phyloP scores from a whole-genome alignment of 2,888 invertebrate species.

The Lepidocyrtoides sp. region DNA sequence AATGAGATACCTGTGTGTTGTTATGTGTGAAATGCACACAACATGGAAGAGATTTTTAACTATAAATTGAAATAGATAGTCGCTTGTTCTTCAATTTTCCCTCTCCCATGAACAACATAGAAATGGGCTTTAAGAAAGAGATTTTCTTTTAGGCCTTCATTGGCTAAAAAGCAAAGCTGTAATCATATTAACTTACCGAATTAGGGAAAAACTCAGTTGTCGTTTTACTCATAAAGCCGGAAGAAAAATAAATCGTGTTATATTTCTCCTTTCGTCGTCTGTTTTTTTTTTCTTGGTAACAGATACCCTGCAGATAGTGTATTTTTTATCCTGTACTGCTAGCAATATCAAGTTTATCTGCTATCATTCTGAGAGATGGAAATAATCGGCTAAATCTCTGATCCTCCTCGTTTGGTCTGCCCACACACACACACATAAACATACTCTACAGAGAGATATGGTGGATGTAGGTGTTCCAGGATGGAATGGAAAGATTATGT shows the following conservation, averaged over 20 bases:
- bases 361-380: slow-evolving; percentile 34
- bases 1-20: slow-evolving; percentile 12
- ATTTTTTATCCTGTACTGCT: background rate
- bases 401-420: slow-evolving; percentile 9
- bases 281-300: background rate
- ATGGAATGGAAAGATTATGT: slow-evolving; percentile 30
- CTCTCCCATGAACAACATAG: background rate
- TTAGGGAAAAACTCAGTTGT: slow-evolving; percentile 27
- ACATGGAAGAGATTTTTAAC: background rate
- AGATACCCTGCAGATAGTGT: background rate
- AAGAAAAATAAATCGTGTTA: slow-evolving; percentile 47
- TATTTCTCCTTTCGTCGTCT: background rate
- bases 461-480: background rate
- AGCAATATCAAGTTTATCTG: slow-evolving; percentile 38
- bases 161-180: background rate
- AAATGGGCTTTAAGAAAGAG: too few relatives aligned
- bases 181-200: slow-evolving; percentile 2
- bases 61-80: background rate
- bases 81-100: too few relatives aligned
- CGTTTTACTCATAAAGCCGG: slow-evolving; percentile 34
- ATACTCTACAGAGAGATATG: too few relatives aligned
- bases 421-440: too few relatives aligned
- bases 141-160: background rate
- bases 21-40: background rate
- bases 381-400: slow-evolving; percentile 51